Conservation (phyloP, 2,113 vertebrate genomes). For the Forbesichthys agassizii region DNA sequence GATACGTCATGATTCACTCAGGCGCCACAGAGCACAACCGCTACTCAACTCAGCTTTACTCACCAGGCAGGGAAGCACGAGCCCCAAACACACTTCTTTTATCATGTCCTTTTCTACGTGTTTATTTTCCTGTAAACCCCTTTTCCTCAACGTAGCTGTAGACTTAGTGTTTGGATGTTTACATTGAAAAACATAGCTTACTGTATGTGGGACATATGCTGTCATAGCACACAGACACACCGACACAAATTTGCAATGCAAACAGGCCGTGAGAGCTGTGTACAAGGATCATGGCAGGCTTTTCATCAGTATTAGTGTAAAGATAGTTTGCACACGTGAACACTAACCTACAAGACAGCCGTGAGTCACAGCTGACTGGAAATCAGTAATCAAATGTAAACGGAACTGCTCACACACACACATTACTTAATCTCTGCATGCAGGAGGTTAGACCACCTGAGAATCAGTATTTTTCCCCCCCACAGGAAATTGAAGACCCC, state of each 20-base stretch:
- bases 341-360: too few species aligned
- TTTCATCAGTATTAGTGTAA: background rate
- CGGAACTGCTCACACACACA: too few species aligned
- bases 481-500: conserved; percentile 7
- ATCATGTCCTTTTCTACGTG: too few species aligned
- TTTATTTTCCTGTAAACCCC: background rate
- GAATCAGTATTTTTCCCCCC: conserved; percentile 35
- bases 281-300: background rate
- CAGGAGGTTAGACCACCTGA: background rate
- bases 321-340: background rate
- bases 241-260: conserved; percentile 18
- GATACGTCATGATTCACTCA: conserved; percentile 74
- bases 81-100: conserved; percentile 11
- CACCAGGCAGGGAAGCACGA: conserved; percentile 48
- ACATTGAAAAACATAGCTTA: background rate
- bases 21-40: conserved; percentile 73
- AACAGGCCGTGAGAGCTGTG: background rate
- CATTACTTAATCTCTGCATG: too few species aligned
- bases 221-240: conserved; percentile 4
- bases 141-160: background rate
- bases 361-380: too few species aligned
- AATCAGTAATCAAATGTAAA: too few species aligned
- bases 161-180: background rate
- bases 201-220: background rate
- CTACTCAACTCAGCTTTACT: conserved; percentile 59